Evolutionary conservation across 2,113 vertebrate species (phyloP).

Genomic region (Rhineura floridana): DNA sequence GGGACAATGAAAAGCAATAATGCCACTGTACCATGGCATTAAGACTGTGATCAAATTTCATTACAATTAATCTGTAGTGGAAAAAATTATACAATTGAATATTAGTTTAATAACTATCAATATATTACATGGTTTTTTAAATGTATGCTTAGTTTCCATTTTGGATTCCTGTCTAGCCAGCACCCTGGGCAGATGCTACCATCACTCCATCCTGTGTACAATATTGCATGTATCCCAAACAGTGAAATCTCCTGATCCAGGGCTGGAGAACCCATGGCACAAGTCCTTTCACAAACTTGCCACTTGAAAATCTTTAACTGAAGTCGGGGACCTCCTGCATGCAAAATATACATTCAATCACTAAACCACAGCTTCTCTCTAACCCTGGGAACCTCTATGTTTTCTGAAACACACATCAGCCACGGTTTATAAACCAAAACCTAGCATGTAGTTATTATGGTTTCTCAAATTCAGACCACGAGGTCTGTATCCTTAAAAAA

Average conservation of each 20-base stretch:
- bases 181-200: background rate
- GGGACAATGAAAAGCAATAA: background rate
- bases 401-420: slow-evolving; percentile 1
- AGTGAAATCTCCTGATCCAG: background rate
- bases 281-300: background rate
- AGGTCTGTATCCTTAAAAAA: background rate
- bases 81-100: background rate
- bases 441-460: background rate
- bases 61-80: background rate
- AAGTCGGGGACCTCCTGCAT: background rate
- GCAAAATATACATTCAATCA: background rate
- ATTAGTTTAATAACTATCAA: background rate
- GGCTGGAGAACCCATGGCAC: background rate
- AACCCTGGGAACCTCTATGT: background rate
- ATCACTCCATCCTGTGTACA: background rate
- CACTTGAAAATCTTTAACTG: background rate
- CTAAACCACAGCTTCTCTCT: background rate
- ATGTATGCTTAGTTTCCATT: background rate
- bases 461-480: slow-evolving; percentile 1
- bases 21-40: background rate
- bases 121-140: background rate
- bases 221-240: background rate
- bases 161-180: background rate
- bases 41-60: no score
- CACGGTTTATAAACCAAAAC: background rate